Evolutionary conservation across 2,797 vertebrate species (phyloP).

Genomic region (Anolis apletophallus): DNA sequence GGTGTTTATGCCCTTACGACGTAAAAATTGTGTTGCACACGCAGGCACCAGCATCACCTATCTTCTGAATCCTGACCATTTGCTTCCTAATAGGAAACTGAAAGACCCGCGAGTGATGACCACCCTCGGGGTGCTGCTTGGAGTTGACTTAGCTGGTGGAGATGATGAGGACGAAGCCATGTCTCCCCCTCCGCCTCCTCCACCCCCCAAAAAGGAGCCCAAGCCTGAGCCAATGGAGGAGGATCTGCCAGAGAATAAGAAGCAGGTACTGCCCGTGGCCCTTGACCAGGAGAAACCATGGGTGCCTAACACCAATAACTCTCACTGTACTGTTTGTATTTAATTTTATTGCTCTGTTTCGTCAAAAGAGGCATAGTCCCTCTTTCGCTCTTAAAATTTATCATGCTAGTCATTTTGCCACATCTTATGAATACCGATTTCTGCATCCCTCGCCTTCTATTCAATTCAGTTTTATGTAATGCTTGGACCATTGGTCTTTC

Average conservation of each 20-base stretch:
- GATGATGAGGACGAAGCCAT: constrained; percentile 89
- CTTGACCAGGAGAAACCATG: too few species aligned
- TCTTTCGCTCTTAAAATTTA: background rate
- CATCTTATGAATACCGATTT: background rate
- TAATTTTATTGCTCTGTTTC: background rate
- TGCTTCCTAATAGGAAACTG: constrained; percentile 80
- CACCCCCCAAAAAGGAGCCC: constrained; percentile 81
- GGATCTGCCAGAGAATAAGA: constrained; percentile 93
- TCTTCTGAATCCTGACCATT: too few species aligned
- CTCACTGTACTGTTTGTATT: background rate
- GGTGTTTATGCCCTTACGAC: rapidly evolving
- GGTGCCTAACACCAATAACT: too few species aligned
- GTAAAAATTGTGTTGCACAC: rapidly evolving
- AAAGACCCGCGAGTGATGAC: constrained; percentile 94
- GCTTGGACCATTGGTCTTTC: too few species aligned
- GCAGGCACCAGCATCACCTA: background rate
- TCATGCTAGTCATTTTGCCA: background rate
- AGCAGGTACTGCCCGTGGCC: constrained; percentile 75
- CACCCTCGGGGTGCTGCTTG: constrained; percentile 92
- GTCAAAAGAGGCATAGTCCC: background rate
- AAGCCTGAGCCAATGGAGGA: constrained; percentile 84
- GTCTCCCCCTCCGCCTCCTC: constrained; percentile 84
- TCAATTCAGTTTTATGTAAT: too few species aligned
- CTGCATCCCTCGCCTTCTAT: background rate
- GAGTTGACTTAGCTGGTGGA: constrained; percentile 87